Evolutionary conservation across 2,113 vertebrate species (phyloP).

Genomic region (Phocoena phocoena): DNA sequence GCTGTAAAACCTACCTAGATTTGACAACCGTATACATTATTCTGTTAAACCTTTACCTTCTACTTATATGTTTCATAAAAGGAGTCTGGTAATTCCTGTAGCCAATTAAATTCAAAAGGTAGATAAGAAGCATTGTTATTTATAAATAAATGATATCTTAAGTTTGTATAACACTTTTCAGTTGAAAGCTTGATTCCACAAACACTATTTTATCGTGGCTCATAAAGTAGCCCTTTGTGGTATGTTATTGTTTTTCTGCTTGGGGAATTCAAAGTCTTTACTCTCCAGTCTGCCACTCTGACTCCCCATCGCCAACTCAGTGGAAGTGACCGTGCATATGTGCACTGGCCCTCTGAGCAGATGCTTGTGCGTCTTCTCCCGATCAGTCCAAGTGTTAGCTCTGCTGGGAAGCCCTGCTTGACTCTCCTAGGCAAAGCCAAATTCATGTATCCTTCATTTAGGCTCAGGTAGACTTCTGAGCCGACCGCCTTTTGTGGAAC

Average conservation of each 20-base stretch:
- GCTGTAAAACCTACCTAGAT: background rate
- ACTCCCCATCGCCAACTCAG: background rate
- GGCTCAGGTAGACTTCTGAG: background rate
- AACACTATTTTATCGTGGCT: background rate
- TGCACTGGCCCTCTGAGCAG: background rate
- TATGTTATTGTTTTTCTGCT: background rate
- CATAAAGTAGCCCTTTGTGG: background rate
- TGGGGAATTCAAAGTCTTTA: background rate
- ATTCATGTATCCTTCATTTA: background rate
- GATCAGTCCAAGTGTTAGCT: background rate
- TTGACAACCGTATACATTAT: background rate
- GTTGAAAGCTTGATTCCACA: conserved; percentile 30
- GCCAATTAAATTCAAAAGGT: background rate
- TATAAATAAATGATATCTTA: conserved; percentile 12
- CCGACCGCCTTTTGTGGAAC: background rate
- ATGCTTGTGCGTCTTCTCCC: background rate
- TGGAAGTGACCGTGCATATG: background rate
- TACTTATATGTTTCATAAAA: conserved; percentile 30
- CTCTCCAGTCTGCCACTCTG: background rate
- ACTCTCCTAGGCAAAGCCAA: background rate
- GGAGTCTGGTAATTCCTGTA: background rate
- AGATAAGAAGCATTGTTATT: background rate
- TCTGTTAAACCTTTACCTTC: background rate
- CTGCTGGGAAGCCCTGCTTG: background rate
- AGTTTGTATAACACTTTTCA: background rate